Evolutionary conservation across 2,113 vertebrate genomes (phyloP).

Genomic region (Oxyura jamaicensis): DNA sequence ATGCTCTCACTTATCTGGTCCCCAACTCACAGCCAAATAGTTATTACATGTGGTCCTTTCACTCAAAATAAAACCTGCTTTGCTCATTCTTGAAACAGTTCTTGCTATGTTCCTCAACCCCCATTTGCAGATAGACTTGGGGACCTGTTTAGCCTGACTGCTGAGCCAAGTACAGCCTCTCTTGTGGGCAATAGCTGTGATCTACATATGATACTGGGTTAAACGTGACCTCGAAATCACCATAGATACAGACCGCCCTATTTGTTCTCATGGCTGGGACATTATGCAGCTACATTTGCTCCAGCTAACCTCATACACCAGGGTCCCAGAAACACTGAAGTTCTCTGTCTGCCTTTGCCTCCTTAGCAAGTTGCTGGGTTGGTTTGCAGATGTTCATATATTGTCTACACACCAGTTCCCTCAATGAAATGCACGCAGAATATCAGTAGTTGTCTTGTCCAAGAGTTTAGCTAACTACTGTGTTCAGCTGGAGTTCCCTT

Average conservation of each 20-base stretch:
- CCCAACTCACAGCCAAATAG: background rate
- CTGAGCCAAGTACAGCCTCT: background rate
- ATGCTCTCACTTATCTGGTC: background rate
- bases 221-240: background rate
- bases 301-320: background rate
- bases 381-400: background rate
- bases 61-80: background rate
- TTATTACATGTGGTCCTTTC: background rate
- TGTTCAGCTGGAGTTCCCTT: background rate
- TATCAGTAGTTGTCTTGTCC: background rate
- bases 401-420: background rate
- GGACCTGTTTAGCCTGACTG: background rate
- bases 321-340: too few relatives aligned
- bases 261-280: background rate
- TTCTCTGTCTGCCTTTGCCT: background rate
- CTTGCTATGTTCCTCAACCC: background rate
- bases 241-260: background rate
- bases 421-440: background rate
- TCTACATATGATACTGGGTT: background rate
- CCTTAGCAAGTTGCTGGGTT: background rate
- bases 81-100: background rate
- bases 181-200: background rate
- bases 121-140: background rate
- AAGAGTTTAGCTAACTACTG: background rate
- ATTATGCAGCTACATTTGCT: background rate